Evolutionary conservation across 2,888 invertebrate species (phyloP).

Genomic region (Epinotia brunnichana): DNA sequence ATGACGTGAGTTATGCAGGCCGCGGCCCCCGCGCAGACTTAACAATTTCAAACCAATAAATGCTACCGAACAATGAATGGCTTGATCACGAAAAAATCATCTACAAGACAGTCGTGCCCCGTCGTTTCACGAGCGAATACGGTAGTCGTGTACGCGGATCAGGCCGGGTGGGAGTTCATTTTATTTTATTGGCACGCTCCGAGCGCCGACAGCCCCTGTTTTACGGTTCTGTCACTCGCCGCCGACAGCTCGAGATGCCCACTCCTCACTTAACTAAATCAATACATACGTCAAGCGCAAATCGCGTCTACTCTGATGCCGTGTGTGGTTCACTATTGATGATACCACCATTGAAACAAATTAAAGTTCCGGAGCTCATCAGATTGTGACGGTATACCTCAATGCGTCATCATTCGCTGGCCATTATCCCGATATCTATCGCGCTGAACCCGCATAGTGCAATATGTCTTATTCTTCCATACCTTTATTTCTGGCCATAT

Average conservation of each 20-base stretch:
- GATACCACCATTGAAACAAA: background rate
- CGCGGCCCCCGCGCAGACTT: constrained; percentile 63
- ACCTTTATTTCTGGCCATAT: no score
- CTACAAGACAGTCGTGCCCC: constrained; percentile 78
- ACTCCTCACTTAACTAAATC: constrained; percentile 31
- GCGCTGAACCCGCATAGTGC: no score
- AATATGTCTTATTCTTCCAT: no score
- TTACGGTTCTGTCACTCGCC: constrained; percentile 40
- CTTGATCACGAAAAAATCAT: constrained; percentile 83
- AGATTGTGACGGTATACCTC: no score
- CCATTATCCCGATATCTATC: no score
- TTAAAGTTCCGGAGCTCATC: no score
- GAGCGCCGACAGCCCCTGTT: constrained; percentile 41
- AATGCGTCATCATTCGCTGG: no score
- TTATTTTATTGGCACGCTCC: constrained; percentile 44
- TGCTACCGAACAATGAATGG: constrained; percentile 81
- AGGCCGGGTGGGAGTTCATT: constrained; percentile 44
- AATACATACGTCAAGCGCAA: constrained; percentile 19
- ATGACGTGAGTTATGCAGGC: constrained; percentile 63
- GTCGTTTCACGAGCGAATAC: constrained; percentile 65
- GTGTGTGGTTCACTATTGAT: background rate
- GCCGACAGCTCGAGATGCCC: constrained; percentile 33
- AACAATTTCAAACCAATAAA: constrained; percentile 80
- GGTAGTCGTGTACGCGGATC: constrained; percentile 71
- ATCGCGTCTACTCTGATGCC: background rate